phyloP scores from a whole-genome alignment of 2,797 vertebrate species.

The Neosilurus hyrtlii region DNA sequence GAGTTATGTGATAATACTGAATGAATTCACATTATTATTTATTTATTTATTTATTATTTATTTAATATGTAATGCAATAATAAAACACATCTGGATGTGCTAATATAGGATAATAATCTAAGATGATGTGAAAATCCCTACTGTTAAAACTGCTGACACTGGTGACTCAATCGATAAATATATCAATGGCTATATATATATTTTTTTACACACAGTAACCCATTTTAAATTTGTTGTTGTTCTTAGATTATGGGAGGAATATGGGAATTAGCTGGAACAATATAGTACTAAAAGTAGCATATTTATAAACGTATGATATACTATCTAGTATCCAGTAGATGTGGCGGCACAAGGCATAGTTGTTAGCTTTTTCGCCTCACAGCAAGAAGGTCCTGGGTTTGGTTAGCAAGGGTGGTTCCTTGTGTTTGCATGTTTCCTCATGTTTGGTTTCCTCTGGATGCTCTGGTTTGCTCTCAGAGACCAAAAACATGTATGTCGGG shows the following conservation, averaged over 20 bases:
- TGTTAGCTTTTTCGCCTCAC: too few species aligned
- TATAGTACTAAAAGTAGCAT: neutral
- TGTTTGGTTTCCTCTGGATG: too few species aligned
- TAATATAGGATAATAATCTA: neutral
- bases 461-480: too few species aligned
- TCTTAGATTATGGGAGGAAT: neutral
- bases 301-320: neutral
- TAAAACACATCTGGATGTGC: neutral
- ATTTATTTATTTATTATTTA: too few species aligned
- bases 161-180: neutral
- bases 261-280: slow-evolving; percentile 8
- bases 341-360: too few species aligned
- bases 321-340: neutral
- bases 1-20: neutral
- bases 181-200: neutral
- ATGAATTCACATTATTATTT: neutral
- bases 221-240: neutral
- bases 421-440: too few species aligned
- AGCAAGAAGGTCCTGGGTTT: too few species aligned
- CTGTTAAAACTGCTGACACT: neutral
- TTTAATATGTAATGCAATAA: neutral
- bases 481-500: too few species aligned
- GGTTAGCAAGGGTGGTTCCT: too few species aligned
- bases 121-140: too few species aligned
- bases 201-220: too few species aligned